Base-by-base conservation (phyloP, 2,797 vertebrate species). In the Helostoma temminkii region DNA sequence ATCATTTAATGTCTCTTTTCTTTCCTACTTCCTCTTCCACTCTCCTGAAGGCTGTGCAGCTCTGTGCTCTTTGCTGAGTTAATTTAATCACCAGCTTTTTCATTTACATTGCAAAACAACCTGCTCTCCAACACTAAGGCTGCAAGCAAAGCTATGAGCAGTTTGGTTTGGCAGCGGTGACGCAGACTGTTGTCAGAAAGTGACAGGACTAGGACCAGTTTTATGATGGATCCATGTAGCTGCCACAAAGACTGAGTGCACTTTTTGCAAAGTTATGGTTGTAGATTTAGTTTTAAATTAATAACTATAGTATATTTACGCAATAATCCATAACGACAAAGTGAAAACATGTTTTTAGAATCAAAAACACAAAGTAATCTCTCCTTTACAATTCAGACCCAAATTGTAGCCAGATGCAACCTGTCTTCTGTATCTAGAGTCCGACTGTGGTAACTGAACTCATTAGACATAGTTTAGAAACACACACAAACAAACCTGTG, bases 101-200 rank as follows among this genome's bases (percentile, higher is more conserved):
- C 71, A 93, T 93, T 92, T 90, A 92, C 84, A 93, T 86, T 86
- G 80, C 85, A 90, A 90, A 92, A 85, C 85, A 89, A 81, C 60
- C 73, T 80, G 53, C 68, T 61, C 70, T 68, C 78, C 78, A 81
- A 72, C 80, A 58, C 36, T 54, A 63, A 77, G 54, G 71, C 69
- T 57, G 62, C 34, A 73, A 79, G 81, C 69, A 71, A 76, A 79
- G 79, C 76, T 76, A 25, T 74, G 62, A 69, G 21, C 67, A 61
- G 45, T 65, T 26, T 74, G 48, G 53, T 63, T 73, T 77, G 66
- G 69, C 49, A 60, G 34, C 8, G 26, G 48, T 62, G 78, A 87
- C 54, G 71, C 71, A 52, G 59, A 26, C 28, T 73, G 48, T 28
- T 80, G 70, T 64, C 28, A 55, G 61, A 78, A 46, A 55, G 59